Base-by-base conservation (phyloP, 2,888 invertebrate genomes). In the Artemia sp. region DNA sequence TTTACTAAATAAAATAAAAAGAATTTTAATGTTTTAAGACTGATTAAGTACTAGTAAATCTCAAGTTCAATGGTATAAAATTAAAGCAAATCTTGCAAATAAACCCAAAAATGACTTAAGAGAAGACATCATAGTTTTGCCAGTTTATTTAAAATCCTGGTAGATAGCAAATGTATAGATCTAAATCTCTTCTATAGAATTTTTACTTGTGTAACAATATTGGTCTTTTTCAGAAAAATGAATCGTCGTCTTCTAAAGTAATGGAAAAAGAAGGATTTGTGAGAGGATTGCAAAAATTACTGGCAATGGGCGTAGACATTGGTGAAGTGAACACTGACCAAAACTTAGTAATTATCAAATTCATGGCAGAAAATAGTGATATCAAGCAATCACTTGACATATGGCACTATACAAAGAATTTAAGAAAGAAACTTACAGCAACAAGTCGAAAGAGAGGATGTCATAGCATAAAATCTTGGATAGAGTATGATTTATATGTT, bases 321-420 rank as follows among this genome's bases (percentile, higher is more conserved):
- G n/a, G 12, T n/a, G 58, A 58, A 58, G 4, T 58, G 14, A 58
- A 58, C 58, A 58, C 58, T 4, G 58, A 58, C 58, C 58, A 58
- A 58, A 12, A 58, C 58, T 8, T 14, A 8, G 8, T 6, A 4
- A 58, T 53, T n/a, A 58, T 58, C 6, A 58, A 58, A 14, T 58
- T 58, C 58, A 58, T 58, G 58, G 53, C 12, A 58, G 58, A 58
- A 58, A 14, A n/a, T 58, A 14, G 58, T 6, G n/a, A 58, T 58
- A 58, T 58, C 12, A 12, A 14, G 58, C 58, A 58, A 6, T 58
- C 58, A n/a, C 58, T 58, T 14, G 58, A 58, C 58, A n/a, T 58
- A 58, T 58, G 58, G 58, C 58, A 58, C 58, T 58, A n/a, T 14
- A 14, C 14, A 58, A 58, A 58, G 14, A 58, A 58, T 14, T 58